These are phyloP conservation scores for Craniophora ligustri DNA, from an alignment of 2,888 invertebrate genomes.

Conservation along the genomic window DNA sequence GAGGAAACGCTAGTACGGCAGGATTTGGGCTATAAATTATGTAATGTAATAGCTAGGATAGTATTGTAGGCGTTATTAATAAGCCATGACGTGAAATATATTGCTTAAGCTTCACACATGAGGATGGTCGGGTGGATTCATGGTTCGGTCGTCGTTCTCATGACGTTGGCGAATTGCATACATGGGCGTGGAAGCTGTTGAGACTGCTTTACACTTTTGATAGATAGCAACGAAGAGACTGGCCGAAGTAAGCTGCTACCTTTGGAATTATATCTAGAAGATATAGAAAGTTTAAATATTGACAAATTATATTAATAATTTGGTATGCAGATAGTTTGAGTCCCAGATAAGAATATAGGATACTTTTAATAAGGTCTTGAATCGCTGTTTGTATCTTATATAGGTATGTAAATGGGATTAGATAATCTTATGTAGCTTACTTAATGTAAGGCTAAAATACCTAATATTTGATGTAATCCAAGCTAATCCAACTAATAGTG, in stretches of 20 bases:
- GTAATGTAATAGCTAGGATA: slow-evolving; percentile 63
- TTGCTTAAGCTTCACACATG: slow-evolving; percentile 63
- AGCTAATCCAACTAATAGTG: no score
- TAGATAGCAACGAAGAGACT: neutral
- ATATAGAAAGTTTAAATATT: no score
- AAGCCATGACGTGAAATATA: slow-evolving; percentile 73
- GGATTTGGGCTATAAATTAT: slow-evolving; percentile 67
- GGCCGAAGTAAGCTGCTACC: neutral
- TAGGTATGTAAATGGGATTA: no score
- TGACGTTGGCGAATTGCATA: slow-evolving; percentile 71
- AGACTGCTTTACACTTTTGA: slow-evolving; percentile 13
- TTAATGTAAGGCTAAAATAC: no score
- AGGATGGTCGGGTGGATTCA: slow-evolving; percentile 56
- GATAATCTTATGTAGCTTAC: no score
- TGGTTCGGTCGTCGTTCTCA: slow-evolving; percentile 53
- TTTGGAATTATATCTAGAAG: no score
- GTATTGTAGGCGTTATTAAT: slow-evolving; percentile 74
- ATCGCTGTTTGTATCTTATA: no score
- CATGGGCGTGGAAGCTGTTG: slow-evolving; percentile 48
- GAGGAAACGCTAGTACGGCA: slow-evolving; percentile 38
- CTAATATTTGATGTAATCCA: no score
- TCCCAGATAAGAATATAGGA: no score
- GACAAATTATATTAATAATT: no score
- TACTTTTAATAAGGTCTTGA: no score
- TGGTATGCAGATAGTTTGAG: no score